Conservation (phyloP, 2,888 invertebrate species). For the Aquatica leii region DNA sequence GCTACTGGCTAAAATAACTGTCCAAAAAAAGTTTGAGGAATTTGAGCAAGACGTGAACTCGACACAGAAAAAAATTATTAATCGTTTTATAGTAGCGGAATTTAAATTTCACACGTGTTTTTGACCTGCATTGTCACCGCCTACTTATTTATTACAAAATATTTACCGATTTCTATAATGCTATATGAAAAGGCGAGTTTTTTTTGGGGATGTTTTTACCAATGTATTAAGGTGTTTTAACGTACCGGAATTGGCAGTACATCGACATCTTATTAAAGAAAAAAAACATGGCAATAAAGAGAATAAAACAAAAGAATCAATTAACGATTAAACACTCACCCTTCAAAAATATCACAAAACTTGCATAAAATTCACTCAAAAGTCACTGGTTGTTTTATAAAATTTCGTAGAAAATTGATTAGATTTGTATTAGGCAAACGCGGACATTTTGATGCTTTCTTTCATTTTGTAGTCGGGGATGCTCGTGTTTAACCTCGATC, state of each 20-base stretch:
- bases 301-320: background rate
- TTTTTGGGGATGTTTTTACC: no score
- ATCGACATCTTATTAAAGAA: no score
- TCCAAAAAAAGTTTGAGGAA: no score
- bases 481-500: background rate
- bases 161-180: no score
- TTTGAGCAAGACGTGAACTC: no score
- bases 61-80: no score
- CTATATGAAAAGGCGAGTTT: no score
- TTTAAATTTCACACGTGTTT: conserved; percentile 12
- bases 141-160: no score
- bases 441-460: conserved; percentile 9
- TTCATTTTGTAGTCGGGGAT: background rate
- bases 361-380: background rate
- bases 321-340: no score
- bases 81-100: background rate
- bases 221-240: no score
- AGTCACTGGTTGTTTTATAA: background rate
- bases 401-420: background rate
- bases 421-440: conserved; percentile 4
- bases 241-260: no score
- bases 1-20: no score
- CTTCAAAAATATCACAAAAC: background rate
- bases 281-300: background rate
- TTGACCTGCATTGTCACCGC: background rate